Evolutionary conservation across 2,888 invertebrate genomes (phyloP).

Genomic region (Chloroclystis v-ata): DNA sequence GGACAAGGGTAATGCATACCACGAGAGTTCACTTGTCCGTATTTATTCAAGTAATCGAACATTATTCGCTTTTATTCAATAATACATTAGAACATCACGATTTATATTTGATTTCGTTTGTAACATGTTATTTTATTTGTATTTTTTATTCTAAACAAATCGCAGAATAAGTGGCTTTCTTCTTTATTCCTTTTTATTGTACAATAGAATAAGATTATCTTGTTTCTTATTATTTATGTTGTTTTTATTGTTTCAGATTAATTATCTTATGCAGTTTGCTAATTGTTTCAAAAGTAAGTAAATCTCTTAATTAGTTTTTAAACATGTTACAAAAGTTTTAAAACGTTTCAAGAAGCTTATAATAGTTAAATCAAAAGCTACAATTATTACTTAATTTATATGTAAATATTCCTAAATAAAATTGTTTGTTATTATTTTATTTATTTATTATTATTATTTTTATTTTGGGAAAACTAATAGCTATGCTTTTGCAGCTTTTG

Average conservation of each 20-base stretch:
- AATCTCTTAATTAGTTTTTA: not conserved
- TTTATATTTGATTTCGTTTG: constrained; percentile 41
- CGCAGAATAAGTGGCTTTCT: constrained; percentile 12
- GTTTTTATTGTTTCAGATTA: constrained; percentile 57
- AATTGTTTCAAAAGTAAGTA: constrained; percentile 46
- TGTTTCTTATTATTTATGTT: constrained; percentile 14
- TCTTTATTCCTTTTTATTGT: not conserved
- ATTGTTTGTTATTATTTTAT: too few species aligned
- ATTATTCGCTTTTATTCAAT: constrained; percentile 37
- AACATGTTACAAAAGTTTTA: too few species aligned
- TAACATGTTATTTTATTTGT: constrained; percentile 39
- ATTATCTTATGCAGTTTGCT: constrained; percentile 53
- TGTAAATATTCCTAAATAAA: too few species aligned
- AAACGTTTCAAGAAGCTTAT: too few species aligned
- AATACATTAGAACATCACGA: constrained; percentile 53
- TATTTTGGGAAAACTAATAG: too few species aligned
- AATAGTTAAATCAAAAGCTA: too few species aligned
- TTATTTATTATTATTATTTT: too few species aligned
- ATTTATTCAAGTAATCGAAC: constrained; percentile 35
- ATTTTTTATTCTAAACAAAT: constrained; percentile 33
- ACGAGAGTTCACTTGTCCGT: constrained; percentile 44
- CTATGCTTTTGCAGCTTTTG: too few species aligned
- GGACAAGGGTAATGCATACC: constrained; percentile 34
- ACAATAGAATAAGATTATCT: not conserved
- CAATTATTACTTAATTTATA: too few species aligned